phyloP scores from a whole-genome alignment of 2,888 invertebrate genomes.

The Caenorhabditis sp. region DNA sequence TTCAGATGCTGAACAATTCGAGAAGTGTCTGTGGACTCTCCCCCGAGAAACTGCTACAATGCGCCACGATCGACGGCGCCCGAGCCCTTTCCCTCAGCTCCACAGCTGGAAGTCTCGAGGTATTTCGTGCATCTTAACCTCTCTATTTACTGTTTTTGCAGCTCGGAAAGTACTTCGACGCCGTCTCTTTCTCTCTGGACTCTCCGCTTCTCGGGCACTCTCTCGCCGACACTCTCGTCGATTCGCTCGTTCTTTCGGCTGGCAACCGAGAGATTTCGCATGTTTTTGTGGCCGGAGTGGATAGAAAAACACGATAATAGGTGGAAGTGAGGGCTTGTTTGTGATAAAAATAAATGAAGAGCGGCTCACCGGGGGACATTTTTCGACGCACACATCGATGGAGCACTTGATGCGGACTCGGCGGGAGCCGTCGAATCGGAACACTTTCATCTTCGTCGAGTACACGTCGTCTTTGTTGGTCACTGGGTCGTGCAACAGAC shows the following conservation, averaged over 20 bases:
- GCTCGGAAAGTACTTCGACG: slow-evolving; percentile 72
- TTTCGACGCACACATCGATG: slow-evolving; percentile 76
- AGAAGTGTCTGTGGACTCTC: slow-evolving; percentile 70
- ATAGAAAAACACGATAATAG: slow-evolving; percentile 32
- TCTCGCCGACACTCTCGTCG: slow-evolving; percentile 62
- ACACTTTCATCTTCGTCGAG: slow-evolving; percentile 75
- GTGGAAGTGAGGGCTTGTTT: neutral
- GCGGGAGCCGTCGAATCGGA: slow-evolving; percentile 78
- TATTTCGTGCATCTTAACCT: slow-evolving; percentile 4
- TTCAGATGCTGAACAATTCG: slow-evolving; percentile 72
- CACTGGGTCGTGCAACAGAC: slow-evolving; percentile 72
- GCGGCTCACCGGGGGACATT: slow-evolving; percentile 69
- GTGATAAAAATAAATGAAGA: neutral
- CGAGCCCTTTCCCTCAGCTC: slow-evolving; percentile 65
- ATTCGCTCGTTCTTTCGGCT: slow-evolving; percentile 72
- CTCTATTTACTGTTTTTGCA: slow-evolving; percentile 28
- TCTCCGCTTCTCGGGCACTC: slow-evolving; percentile 53
- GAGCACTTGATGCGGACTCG: slow-evolving; percentile 76
- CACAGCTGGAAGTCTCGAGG: slow-evolving; percentile 64
- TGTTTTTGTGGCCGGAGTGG: slow-evolving; percentile 69
- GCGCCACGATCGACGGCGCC: slow-evolving; percentile 74
- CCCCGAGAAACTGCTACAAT: slow-evolving; percentile 66
- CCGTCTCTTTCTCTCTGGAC: slow-evolving; percentile 65
- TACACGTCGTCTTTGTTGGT: slow-evolving; percentile 66
- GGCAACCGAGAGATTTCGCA: slow-evolving; percentile 74